Evolutionary conservation across 2,113 vertebrate genomes (phyloP).

Genomic region (Nibea coibor): DNA sequence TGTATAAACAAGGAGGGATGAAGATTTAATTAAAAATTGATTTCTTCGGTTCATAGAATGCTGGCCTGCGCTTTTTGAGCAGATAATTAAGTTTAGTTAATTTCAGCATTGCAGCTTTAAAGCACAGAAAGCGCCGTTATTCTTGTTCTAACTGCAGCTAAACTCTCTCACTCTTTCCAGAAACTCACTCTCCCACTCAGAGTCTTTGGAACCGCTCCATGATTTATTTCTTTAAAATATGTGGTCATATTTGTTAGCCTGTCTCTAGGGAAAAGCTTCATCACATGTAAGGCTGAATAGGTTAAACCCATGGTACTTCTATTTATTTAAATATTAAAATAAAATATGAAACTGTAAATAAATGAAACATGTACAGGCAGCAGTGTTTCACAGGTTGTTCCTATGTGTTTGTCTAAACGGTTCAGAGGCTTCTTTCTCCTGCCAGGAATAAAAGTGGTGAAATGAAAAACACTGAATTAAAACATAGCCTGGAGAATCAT

Average conservation of each 20-base stretch:
- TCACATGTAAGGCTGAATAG: background rate
- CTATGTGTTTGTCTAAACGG: background rate
- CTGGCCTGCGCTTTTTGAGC: background rate
- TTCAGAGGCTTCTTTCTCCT: background rate
- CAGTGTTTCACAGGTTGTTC: background rate
- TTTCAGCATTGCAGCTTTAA: conserved; percentile 22
- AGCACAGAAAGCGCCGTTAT: conserved; percentile 21
- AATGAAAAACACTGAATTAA: background rate
- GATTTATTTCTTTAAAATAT: conserved; percentile 32
- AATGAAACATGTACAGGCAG: background rate
- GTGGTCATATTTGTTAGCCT: conserved; percentile 20
- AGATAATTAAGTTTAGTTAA: background rate
- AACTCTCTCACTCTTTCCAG: conserved; percentile 33
- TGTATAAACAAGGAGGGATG: background rate
- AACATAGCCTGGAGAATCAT: background rate
- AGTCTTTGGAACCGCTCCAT: conserved; percentile 27
- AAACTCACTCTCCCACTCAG: conserved; percentile 51
- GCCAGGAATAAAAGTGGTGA: background rate
- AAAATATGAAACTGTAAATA: background rate
- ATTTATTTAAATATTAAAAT: background rate
- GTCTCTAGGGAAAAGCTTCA: conserved; percentile 3
- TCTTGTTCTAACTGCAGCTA: conserved; percentile 19
- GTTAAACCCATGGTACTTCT: background rate
- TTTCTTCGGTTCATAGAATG: background rate
- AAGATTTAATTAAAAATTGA: background rate